phyloP scores from a whole-genome alignment of 2,888 invertebrate genomes.

The Patella pellucida region DNA sequence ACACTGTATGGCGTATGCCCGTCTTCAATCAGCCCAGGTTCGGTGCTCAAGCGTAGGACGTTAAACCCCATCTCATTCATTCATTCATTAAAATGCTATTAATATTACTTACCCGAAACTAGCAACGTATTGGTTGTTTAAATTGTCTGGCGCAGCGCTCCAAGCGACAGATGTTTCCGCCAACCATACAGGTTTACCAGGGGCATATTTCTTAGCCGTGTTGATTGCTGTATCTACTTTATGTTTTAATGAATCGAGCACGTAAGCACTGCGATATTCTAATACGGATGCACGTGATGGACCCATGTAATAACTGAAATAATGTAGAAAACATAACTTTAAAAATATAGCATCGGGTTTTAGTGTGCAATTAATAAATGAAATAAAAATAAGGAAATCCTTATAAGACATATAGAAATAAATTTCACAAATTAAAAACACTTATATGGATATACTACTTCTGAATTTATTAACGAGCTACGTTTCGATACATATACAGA shows the following conservation, averaged over 20 bases:
- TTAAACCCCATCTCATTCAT: too few relatives aligned
- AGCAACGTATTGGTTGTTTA: neutral
- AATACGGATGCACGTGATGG: neutral
- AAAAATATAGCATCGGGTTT: neutral
- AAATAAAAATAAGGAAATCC: too few relatives aligned
- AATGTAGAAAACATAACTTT: too few relatives aligned
- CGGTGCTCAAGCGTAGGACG: too few relatives aligned
- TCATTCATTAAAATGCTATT: too few relatives aligned
- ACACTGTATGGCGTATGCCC: too few relatives aligned
- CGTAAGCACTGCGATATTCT: neutral
- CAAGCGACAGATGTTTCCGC: neutral
- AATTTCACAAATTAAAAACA: too few relatives aligned
- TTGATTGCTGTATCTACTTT: neutral
- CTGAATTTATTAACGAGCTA: too few relatives aligned
- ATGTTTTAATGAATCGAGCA: neutral
- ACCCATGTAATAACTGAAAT: neutral
- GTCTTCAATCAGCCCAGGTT: too few relatives aligned
- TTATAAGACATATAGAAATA: too few relatives aligned
- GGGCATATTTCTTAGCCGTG: neutral
- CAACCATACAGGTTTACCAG: neutral
- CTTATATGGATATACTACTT: too few relatives aligned
- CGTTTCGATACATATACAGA: too few relatives aligned
- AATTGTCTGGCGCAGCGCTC: neutral
- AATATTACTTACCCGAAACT: neutral
- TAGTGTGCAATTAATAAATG: neutral